phyloP scores from a whole-genome alignment of 2,888 invertebrate species.

The Mystacides longicornis region DNA sequence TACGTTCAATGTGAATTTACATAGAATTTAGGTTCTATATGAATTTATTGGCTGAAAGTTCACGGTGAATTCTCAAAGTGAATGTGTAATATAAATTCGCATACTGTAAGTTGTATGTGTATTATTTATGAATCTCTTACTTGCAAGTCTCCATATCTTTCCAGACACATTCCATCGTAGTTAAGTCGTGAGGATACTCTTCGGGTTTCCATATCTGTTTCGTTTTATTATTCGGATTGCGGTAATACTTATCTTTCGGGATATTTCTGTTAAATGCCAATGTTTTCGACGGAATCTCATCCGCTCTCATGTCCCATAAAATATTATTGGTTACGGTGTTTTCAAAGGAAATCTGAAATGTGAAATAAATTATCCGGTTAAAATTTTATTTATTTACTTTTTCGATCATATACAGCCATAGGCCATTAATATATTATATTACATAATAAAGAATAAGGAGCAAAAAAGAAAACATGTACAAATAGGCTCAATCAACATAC shows the following conservation, averaged over 20 bases:
- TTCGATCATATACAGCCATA: slow-evolving; percentile 6
- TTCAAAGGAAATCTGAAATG: slow-evolving; percentile 13
- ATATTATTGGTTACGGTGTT: slow-evolving; percentile 29
- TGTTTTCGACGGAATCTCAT: slow-evolving; percentile 33
- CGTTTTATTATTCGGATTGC: slow-evolving; percentile 46
- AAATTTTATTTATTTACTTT: background rate
- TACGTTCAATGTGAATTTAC: too few species aligned
- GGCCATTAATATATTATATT: too few species aligned
- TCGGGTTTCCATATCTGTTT: slow-evolving; percentile 50
- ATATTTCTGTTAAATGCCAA: slow-evolving; percentile 47
- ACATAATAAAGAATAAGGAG: too few species aligned
- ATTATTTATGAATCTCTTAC: slow-evolving; percentile 30
- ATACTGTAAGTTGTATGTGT: too few species aligned
- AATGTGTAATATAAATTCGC: too few species aligned
- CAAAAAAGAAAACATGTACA: too few species aligned
- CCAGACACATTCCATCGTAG: slow-evolving; percentile 57
- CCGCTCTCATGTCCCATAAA: slow-evolving; percentile 43
- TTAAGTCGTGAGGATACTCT: slow-evolving; percentile 50
- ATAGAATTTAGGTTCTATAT: too few species aligned
- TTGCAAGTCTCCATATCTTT: slow-evolving; percentile 55
- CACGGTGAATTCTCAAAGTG: too few species aligned
- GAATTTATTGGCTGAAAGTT: too few species aligned
- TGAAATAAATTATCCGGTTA: too few species aligned
- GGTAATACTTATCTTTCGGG: slow-evolving; percentile 39
- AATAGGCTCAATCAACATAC: too few species aligned